These are phyloP conservation scores for Ptychobarbus kaznakovi DNA, from an alignment of 2,797 vertebrate species.

Conservation along the genomic window DNA sequence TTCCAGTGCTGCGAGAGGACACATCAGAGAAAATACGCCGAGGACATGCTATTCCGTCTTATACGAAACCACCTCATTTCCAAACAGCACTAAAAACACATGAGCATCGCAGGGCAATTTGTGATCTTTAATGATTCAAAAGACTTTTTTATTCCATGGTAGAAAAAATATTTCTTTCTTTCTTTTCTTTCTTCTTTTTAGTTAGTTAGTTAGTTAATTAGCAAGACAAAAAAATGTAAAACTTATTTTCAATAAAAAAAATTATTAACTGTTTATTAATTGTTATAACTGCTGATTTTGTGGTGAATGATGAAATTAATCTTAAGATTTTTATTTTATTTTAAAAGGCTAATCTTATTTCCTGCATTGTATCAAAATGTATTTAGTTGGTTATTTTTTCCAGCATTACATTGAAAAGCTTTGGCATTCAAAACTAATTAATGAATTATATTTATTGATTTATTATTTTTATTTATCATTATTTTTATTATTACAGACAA, in stretches of 20 bases:
- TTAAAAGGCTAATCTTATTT: not conserved
- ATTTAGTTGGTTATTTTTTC: not conserved
- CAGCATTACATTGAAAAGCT: not conserved
- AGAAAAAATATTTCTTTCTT: too few species aligned
- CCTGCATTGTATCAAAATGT: too few species aligned
- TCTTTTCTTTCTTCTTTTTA: too few species aligned
- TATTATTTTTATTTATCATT: not conserved
- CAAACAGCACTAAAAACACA: not conserved
- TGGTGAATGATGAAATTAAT: not conserved
- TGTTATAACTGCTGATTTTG: not conserved
- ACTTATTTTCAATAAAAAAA: too few species aligned
- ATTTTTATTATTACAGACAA: not conserved
- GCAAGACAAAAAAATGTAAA: too few species aligned
- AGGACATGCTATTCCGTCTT: not conserved
- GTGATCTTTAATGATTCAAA: not conserved
- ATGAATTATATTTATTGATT: not conserved
- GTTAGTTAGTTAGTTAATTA: not conserved
- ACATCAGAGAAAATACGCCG: not conserved
- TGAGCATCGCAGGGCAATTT: not conserved
- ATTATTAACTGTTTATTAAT: not conserved
- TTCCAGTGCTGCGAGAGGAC: conserved; percentile 46
- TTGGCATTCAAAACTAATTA: not conserved
- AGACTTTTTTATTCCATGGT: not conserved
- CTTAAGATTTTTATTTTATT: too few species aligned
- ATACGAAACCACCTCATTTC: conserved; percentile 27